These are phyloP conservation scores for Megalurothrips usitatus DNA, from an alignment of 2,888 invertebrate genomes.

Conservation along the genomic window DNA sequence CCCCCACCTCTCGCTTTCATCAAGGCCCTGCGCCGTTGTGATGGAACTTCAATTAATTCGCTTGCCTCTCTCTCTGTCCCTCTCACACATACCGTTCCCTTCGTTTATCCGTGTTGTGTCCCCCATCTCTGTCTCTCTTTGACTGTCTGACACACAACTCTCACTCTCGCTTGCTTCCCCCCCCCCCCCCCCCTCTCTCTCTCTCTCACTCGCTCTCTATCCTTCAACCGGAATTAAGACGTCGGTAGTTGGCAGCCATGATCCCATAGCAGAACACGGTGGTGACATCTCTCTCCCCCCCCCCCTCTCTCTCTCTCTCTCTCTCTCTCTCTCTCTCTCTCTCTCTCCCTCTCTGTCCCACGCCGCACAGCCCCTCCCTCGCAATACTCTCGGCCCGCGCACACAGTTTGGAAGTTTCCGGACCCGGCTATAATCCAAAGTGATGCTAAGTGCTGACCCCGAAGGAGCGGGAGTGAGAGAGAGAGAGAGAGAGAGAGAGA, in stretches of 20 bases:
- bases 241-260: too few species aligned
- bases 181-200: too few species aligned
- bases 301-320: too few species aligned
- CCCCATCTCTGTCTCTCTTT: not conserved
- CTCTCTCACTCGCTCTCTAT: too few species aligned
- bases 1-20: not conserved
- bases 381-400: not conserved
- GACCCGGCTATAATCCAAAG: conserved; percentile 13
- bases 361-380: not conserved
- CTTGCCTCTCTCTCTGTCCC: not conserved
- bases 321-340: not conserved
- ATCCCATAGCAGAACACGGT: too few species aligned
- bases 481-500: too few species aligned
- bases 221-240: too few species aligned
- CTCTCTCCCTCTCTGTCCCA: not conserved
- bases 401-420: conserved; percentile 8
- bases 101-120: not conserved
- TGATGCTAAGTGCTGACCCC: conserved; percentile 14
- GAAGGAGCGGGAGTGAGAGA: not conserved
- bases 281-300: not conserved
- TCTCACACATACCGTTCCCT: not conserved
- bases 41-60: not conserved
- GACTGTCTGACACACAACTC: too few species aligned
- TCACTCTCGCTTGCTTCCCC: too few species aligned
- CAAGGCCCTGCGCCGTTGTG: too few species aligned